Base-by-base conservation (phyloP, 1,140 invertebrate species). In the Papilio polyxenes region DNA sequence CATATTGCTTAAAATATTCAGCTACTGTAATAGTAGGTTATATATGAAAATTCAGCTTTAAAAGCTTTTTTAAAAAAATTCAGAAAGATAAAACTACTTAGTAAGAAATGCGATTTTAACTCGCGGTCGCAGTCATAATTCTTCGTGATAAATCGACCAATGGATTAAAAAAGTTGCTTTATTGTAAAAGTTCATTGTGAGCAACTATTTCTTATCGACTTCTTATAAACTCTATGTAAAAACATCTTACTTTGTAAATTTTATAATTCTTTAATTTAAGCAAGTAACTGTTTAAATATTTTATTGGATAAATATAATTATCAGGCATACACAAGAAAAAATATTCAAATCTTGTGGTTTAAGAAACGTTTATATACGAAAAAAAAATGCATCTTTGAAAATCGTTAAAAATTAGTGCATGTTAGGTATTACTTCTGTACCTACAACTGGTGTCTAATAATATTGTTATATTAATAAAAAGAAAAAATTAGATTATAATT, bases 111-210 rank as follows among this genome's bases (percentile, higher is more conserved):
- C 65, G 65, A 72, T 72, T 72, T 40, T 72, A 69, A 72, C 31
- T 15, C 31, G 23, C 65, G 65, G 31, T 9, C 62, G 23, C 11
- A 65, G 62, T 40, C 65, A 72, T 72, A 72, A 37, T 72, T 72
- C 65, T 72, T 72, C 31, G 31, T 72, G 65, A 72, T 72, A 72
- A 72, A 72, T 72, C 65, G 65, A 72, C 65, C 65, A 72, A 72
- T 72, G 65, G 65, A 72, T 72, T 72, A 72, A 72, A 72, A 72
- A 72, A 72, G 65, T 72, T 72, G 65, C 31, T 72, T 72, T 72
- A 72, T 72, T 72, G 31, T 40, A 72, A 40, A 72, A 72, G 65
- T 72, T 72, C 65, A 72, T 72, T 40, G 53, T 56, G 9, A 31
- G 23, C 23, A 37, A 72, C 65, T 72, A 72, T 40, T 72, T 72